Percentiles rank a stretch among this genome's conserved stretches.
Evolutionary conservation across 2,797 vertebrate genomes (phyloP).

Genomic region (Leptatherina wallacei): DNA sequence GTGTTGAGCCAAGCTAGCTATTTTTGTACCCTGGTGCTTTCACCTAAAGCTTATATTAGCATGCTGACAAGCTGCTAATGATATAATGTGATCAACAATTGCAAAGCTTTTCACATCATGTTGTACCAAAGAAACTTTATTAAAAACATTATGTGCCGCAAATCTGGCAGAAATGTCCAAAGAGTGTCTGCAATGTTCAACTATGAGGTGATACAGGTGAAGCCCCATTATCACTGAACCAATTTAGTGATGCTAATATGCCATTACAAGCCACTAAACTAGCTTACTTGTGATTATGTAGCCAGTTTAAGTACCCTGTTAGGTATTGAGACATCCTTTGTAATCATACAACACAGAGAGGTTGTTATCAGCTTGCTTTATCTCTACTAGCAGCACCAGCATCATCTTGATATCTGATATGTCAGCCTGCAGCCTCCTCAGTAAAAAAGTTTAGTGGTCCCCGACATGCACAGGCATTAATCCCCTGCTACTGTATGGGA

Average conservation of each 20-base stretch:
- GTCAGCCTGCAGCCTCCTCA: constrained; percentile 22
- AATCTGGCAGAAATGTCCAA: too few relatives aligned
- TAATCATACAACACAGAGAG: constrained; percentile 24
- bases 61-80: not conserved
- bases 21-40: not conserved
- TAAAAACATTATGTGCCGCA: not conserved
- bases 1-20: not conserved
- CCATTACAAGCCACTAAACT: not conserved
- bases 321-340: constrained; percentile 13
- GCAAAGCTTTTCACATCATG: not conserved
- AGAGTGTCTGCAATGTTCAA: not conserved
- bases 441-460: constrained; percentile 16
- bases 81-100: not conserved
- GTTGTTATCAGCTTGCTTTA: constrained; percentile 37
- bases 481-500: constrained; percentile 33
- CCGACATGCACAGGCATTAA: constrained; percentile 44
- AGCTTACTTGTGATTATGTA: not conserved
- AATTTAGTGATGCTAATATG: not conserved
- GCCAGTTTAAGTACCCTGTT: not conserved
- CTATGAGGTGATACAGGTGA: too few relatives aligned
- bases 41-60: constrained; percentile 1
- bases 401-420: constrained; percentile 22
- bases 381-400: constrained; percentile 17
- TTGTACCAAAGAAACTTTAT: not conserved
- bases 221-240: not conserved